These are phyloP conservation scores for Manduca sexta DNA, from an alignment of 1,140 invertebrate species.

Conservation along the genomic window DNA sequence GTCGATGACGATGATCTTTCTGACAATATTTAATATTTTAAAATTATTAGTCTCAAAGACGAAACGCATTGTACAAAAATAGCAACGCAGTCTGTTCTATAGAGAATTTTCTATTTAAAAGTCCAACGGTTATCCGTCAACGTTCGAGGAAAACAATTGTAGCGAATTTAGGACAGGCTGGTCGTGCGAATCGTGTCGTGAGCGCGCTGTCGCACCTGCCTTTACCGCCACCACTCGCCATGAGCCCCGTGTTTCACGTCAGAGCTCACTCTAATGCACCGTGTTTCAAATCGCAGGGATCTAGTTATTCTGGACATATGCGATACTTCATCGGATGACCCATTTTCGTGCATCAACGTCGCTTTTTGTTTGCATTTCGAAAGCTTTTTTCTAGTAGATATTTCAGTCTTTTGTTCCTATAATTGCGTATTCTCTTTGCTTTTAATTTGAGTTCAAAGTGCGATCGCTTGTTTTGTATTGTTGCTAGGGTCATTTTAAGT, in stretches of 20 bases:
- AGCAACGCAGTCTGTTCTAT: neutral
- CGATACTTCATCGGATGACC: constrained; percentile 53
- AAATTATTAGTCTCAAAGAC: too few relatives aligned
- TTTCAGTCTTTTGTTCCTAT: constrained; percentile 39
- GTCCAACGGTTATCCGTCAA: neutral
- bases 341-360: constrained; percentile 48
- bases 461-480: neutral
- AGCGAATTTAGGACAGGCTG: constrained; percentile 5
- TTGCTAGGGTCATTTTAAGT: too few relatives aligned
- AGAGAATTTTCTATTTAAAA: neutral
- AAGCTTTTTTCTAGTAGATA: constrained; percentile 35
- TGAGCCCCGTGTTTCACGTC: constrained; percentile 17
- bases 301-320: constrained; percentile 32
- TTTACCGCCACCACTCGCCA: constrained; percentile 16
- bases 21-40: too few relatives aligned
- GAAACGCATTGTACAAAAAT: neutral
- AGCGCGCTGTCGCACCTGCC: constrained; percentile 21
- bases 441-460: neutral
- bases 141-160: too few relatives aligned
- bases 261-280: neutral
- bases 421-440: constrained; percentile 37
- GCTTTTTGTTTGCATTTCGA: constrained; percentile 42
- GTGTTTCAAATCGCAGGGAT: constrained; percentile 18
- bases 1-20: too few relatives aligned
- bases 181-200: constrained; percentile 36